Evolutionary conservation across 2,113 vertebrate species (phyloP), one percentile per base, ranked within the genome.

Genomic region (Geococcyx californianus): DNA sequence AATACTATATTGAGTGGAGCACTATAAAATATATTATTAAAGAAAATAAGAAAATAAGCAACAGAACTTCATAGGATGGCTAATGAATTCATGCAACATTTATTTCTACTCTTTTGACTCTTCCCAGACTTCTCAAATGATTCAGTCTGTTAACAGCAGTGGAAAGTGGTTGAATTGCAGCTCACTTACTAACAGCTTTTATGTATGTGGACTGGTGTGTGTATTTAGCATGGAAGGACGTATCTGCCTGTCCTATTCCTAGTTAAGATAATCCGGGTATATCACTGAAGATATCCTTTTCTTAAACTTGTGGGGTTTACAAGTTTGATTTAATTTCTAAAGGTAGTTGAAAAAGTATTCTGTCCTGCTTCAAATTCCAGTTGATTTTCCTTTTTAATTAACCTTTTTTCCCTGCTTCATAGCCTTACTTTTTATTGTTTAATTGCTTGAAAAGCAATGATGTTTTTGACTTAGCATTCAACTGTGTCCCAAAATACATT

Each of bases 381-480:
- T 47, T 87, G 24, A 67, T 72, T 87, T 82, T 95, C 25, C 44
- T 64, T 76, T 79, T 75, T 88, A 89, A 77, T 93, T 90, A 70
- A 88, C 67, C 69, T 69, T 20, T 72, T n/a, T 47, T 83, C 16
- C 34, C 38, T 94, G 26, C 40, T 93, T 95, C 38, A 9, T 16
- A 55, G 13, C 24, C 31, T 16, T 28, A 36, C 23, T 69, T 93
- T 89, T 90, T 87, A 92, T 91, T 87, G 64, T 87, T 96, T 92
- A 60, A 40, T 36, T 87, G 36, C 91, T 78, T 94, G 20, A 70
- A 77, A 88, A 87, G 10, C 17, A 58, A 56, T 80, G 72, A 62
- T 62, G 59, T 74, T 89, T 96, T 68, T 95, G 68, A 89, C 60
- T 83, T 34, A 31, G 63, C 17, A 42, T 77, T 97, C 77, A 83